Conservation (phyloP, 2,888 invertebrate species). For the Brassicogethes aeneus region DNA sequence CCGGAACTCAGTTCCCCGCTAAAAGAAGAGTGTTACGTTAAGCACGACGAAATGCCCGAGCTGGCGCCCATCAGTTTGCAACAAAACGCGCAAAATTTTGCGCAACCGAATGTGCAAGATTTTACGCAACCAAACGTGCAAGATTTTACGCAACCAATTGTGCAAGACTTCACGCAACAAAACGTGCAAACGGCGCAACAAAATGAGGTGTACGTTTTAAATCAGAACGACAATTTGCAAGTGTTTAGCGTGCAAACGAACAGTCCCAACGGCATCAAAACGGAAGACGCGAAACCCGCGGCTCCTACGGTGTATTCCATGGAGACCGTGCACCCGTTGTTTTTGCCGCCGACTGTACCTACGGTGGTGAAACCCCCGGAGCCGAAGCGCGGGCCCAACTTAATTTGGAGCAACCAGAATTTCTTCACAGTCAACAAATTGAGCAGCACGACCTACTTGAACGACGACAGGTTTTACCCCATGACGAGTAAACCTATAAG, state of each 20-base stretch:
- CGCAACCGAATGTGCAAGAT: too few species aligned
- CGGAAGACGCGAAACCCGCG: too few species aligned
- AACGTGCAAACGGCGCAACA: conserved; percentile 2
- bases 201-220: conserved; percentile 9
- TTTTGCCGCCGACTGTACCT: background rate
- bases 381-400: conserved; percentile 20
- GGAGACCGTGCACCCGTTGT: too few species aligned
- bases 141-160: too few species aligned
- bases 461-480: conserved; percentile 34
- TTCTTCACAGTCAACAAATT: conserved; percentile 34
- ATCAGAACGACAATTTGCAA: conserved; percentile 6
- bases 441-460: conserved; percentile 23
- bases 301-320: too few species aligned
- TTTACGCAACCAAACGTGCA: too few species aligned
- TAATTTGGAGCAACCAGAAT: conserved; percentile 23
- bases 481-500: conserved; percentile 33
- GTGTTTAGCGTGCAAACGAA: background rate
- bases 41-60: conserved; percentile 22
- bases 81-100: conserved; percentile 4
- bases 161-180: conserved; percentile 3
- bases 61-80: too few species aligned
- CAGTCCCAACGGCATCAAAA: too few species aligned
- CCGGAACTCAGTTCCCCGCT: conserved; percentile 17
- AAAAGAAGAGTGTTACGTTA: conserved; percentile 11
- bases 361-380: conserved; percentile 6